Evolutionary conservation across 2,888 invertebrate genomes (phyloP).

Genomic region (Scrobipalpa costella): DNA sequence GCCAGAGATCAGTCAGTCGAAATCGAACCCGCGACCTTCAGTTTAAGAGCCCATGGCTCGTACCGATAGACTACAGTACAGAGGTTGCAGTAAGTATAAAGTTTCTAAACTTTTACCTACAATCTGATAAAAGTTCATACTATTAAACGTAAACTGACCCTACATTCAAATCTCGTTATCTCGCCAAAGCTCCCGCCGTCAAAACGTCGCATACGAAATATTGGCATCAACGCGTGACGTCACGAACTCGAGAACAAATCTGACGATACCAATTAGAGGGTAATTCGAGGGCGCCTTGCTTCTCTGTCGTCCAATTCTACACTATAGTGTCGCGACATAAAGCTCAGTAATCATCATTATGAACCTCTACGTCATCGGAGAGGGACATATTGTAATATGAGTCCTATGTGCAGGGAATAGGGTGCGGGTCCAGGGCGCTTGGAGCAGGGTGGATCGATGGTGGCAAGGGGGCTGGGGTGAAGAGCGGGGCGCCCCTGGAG

Average conservation of each 20-base stretch:
- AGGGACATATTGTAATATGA: conserved; percentile 38
- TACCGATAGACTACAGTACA: too few species aligned
- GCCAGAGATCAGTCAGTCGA: too few species aligned
- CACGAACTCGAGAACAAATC: conserved; percentile 21
- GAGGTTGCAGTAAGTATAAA: too few species aligned
- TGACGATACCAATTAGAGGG: conserved; percentile 28
- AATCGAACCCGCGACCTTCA: too few species aligned
- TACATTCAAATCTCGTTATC: conserved; percentile 21
- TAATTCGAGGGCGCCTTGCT: conserved; percentile 27
- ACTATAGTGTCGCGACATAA: conserved; percentile 37
- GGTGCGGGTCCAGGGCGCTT: conserved; percentile 38
- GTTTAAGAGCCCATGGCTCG: too few species aligned
- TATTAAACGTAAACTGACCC: conserved; percentile 2
- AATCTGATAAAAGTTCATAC: too few species aligned
- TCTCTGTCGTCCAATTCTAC: conserved; percentile 28
- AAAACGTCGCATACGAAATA: neutral
- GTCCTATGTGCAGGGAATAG: conserved; percentile 38
- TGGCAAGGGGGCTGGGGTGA: conserved; percentile 40
- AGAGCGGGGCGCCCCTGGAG: conserved; percentile 51
- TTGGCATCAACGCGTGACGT: conserved; percentile 21
- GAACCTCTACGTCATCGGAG: conserved; percentile 51
- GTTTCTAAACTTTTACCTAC: too few species aligned
- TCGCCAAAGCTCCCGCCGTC: neutral
- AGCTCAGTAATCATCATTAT: conserved; percentile 56
- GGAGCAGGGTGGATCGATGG: conserved; percentile 70